Evolutionary conservation across 2,113 vertebrate species (phyloP).

Genomic region (Rhodinocichla rosea): DNA sequence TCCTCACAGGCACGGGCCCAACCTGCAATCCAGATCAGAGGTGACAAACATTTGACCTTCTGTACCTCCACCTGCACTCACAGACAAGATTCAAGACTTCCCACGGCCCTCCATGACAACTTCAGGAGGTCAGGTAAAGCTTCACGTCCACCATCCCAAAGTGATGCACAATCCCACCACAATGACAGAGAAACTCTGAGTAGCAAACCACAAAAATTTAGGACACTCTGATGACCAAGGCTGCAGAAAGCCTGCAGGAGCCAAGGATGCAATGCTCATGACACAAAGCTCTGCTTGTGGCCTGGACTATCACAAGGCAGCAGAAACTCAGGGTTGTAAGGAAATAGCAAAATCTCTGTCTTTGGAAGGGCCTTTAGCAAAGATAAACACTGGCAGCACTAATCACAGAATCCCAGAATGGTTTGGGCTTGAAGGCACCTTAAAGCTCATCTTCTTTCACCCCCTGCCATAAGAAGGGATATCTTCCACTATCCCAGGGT

Average conservation of each 20-base stretch:
- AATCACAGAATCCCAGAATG: background rate
- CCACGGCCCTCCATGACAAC: background rate
- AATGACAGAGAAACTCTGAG: background rate
- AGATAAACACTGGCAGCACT: background rate
- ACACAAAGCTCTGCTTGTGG: background rate
- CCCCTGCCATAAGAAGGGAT: background rate
- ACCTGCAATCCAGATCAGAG: background rate
- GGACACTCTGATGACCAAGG: background rate
- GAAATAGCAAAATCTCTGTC: background rate
- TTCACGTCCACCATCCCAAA: background rate
- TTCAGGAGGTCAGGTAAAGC: background rate
- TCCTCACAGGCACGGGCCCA: background rate
- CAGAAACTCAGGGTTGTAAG: background rate
- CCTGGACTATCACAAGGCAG: accelerated
- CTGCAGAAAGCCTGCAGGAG: background rate
- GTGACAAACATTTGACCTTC: background rate
- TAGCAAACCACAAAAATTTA: background rate
- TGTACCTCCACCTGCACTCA: background rate
- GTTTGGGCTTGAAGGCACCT: background rate
- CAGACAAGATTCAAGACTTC: background rate
- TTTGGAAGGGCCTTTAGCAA: background rate
- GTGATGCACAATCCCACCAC: background rate
- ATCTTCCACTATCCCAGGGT: accelerated
- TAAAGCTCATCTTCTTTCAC: accelerated
- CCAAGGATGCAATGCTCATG: background rate